Evolutionary conservation across 2,113 vertebrate genomes (phyloP), one percentile per base, ranked within the genome.

Genomic region (Dendropsophus ebraccatus): DNA sequence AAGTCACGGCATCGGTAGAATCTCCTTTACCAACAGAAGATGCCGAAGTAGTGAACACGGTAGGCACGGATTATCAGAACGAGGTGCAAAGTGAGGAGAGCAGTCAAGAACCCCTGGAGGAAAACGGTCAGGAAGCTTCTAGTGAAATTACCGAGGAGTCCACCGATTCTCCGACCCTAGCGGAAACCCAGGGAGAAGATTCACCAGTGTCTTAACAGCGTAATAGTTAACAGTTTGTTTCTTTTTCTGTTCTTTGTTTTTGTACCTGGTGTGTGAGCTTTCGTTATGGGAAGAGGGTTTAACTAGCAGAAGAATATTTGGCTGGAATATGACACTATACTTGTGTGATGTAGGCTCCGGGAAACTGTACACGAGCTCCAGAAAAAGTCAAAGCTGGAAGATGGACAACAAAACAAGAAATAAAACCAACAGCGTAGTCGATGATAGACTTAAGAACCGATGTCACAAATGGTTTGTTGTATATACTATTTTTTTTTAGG

Each of bases 31-130:
- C 92, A 35, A 28, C 90, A 88, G 93, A 94, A 89, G 93, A 91
- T 75, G 93, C 91, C 78, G 49, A 93, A 87, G 94, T 93, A 84
- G 90, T 90, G 2, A 10, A 28, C 1, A 13, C 92, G 8, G 91
- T 93, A 72, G 92, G 88, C 2, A 90, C 87, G 0, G 93, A 93
- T 17, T 92, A 94, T 73, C 93, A 89, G 2, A 92, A 88, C 0
- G 93, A 95, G 89, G 94, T 92, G 83, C 93, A 93, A 10, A 95
- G 93, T 0, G 94, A 94, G 82, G 92, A 80, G 7, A 92, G 90
- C 87, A 94, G 92, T 10, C 92, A 93, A 58, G 93, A 92, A 62
- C 91, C 92, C 0, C 32, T 90, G 0, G 93, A 91, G 85, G 88
- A 92, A 0, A 75, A 87, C 30, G 88, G 81, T 0, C 91, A 92